Evolutionary conservation across 1,140 invertebrate genomes (phyloP), one percentile per base, ranked within the genome.

Genomic region (Araneus ventricosus): DNA sequence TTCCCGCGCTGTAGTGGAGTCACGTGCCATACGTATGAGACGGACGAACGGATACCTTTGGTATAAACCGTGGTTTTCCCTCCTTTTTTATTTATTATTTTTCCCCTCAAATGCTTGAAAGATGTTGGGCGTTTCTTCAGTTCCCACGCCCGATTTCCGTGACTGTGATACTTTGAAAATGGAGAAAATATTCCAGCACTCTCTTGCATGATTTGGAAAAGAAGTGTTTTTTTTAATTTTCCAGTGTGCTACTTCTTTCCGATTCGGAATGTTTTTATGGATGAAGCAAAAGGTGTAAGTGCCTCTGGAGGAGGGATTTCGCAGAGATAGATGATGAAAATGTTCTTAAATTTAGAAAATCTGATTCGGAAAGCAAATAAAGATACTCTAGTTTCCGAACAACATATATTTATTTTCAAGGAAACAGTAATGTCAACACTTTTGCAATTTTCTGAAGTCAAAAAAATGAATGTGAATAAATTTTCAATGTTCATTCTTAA

Each of bases 131-230:
- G 85, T 87, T 87, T 87, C 85, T 61, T 20, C 24, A 22, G 85
- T 87, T 87, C 85, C 85, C 85, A 87, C 85, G 85, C 59, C 85
- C 59, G 85, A 87, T 87, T 87, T 87, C 27, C 85, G 85, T 61
- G 85, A 63, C 45, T 27, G 85, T 61, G 85, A 63, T 87, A 87
- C 27, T 63, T 57, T 24, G 45, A 85, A 85, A 85, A 63, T 63
- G 59, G 59, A 20, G 20, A 63, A 63, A 63, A 61, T 24, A 63
- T 24, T 63, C 45, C 10, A 63, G 5, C n/a, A 63, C 5, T 63
- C 59, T n/a, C 22, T n/a, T 8, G 59, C 22, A n/a, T 63, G 22
- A 24, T 63, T 22, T 22, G 59, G 22, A 63, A 63, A 61, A 63
- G 59, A 63, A 63, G 59, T 63, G 1, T 24, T 4, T 63, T 63